These are phyloP conservation scores for Danio rerio DNA, from an alignment of 2,113 vertebrate genomes.

Conservation along the genomic window GRCz12tu NC_133194.1:48251001-48251500, in stretches of 20 bases:
- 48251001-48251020: conserved; percentile 53
- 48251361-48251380: conserved; percentile 50
- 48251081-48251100: conserved; percentile 49
- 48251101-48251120: conserved; percentile 59
- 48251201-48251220: conserved; percentile 39
- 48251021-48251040: conserved; percentile 64
- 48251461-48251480: too few relatives aligned
- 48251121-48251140: conserved; percentile 62
- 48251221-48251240: conserved; percentile 29
- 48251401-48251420: conserved; percentile 4
- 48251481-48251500: too few relatives aligned
- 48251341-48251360: too few relatives aligned
- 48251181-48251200: conserved; percentile 23
- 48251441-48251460: too few relatives aligned
- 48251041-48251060: conserved; percentile 60
- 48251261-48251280: not conserved
- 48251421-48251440: not conserved
- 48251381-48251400: conserved; percentile 21
- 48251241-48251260: not conserved
- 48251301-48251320: not conserved
- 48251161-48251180: conserved; percentile 55
- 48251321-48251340: not conserved
- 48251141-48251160: conserved; percentile 55
- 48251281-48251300: conserved; percentile 21
- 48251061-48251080: conserved; percentile 46